phyloP scores from a whole-genome alignment of 2,113 vertebrate species.

The Brevimyrus niger region DNA sequence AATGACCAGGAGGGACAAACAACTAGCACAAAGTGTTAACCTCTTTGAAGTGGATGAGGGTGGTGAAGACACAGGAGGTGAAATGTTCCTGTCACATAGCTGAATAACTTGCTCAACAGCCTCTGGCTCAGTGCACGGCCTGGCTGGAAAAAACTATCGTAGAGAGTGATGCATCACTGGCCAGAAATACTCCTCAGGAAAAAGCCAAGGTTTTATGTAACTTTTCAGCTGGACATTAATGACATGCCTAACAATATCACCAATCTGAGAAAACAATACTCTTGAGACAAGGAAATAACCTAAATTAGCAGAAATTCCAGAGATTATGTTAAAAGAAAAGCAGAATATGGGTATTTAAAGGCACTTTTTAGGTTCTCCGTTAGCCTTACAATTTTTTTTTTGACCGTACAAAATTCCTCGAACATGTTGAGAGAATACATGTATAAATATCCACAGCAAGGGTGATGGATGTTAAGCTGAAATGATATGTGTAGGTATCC shows the following conservation, averaged over 20 bases:
- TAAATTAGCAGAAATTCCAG: not conserved
- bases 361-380: not conserved
- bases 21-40: not conserved
- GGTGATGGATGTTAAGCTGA: not conserved
- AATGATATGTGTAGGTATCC: not conserved
- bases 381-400: not conserved
- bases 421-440: not conserved
- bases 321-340: not conserved
- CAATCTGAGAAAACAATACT: not conserved
- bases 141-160: not conserved
- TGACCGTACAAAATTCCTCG: not conserved
- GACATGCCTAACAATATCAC: not conserved
- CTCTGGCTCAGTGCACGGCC: not conserved
- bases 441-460: not conserved
- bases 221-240: not conserved
- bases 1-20: not conserved
- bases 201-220: not conserved
- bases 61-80: not conserved
- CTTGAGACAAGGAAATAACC: conserved; percentile 5
- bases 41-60: not conserved
- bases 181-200: not conserved
- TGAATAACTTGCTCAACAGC: too few relatives aligned
- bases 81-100: not conserved
- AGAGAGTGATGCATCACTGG: not conserved
- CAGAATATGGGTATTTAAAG: not conserved